Conservation (phyloP, 1,140 invertebrate species). For the Hirudo medicinalis region DNA sequence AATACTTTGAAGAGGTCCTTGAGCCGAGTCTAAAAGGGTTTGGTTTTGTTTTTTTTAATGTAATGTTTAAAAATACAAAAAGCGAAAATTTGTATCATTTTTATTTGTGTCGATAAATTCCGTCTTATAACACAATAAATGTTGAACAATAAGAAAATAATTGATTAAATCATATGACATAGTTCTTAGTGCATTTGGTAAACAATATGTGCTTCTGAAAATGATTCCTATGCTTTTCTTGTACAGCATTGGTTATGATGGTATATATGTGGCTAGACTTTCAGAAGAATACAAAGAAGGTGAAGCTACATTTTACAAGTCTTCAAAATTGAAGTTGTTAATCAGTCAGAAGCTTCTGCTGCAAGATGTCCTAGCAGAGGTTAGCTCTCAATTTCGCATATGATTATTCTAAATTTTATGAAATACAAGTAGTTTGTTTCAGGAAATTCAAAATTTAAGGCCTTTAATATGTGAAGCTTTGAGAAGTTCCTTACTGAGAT, state of each 20-base stretch:
- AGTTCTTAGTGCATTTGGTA: no score
- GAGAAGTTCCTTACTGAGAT: background rate
- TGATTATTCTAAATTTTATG: background rate
- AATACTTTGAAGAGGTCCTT: constrained; percentile 29
- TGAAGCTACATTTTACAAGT: constrained; percentile 37
- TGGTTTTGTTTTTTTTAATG: background rate
- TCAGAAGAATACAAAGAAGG: constrained; percentile 31
- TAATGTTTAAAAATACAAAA: no score
- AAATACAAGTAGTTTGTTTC: background rate
- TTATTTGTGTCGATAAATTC: no score
- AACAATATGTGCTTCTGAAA: background rate
- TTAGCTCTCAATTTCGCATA: constrained; percentile 16
- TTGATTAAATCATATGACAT: no score
- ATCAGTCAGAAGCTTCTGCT: constrained; percentile 24
- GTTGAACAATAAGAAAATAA: no score
- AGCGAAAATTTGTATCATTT: no score
- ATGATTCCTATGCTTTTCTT: background rate
- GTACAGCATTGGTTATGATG: constrained; percentile 36
- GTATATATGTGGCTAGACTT: constrained; percentile 30
- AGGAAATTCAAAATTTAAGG: constrained; percentile 14
- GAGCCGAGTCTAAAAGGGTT: constrained; percentile 21
- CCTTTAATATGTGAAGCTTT: background rate
- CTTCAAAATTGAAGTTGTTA: constrained; percentile 29
- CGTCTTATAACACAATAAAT: background rate
- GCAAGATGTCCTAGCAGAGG: constrained; percentile 30